These are phyloP conservation scores for Electrona antarctica DNA, from an alignment of 2,113 vertebrate genomes.

Conservation along the genomic window DNA sequence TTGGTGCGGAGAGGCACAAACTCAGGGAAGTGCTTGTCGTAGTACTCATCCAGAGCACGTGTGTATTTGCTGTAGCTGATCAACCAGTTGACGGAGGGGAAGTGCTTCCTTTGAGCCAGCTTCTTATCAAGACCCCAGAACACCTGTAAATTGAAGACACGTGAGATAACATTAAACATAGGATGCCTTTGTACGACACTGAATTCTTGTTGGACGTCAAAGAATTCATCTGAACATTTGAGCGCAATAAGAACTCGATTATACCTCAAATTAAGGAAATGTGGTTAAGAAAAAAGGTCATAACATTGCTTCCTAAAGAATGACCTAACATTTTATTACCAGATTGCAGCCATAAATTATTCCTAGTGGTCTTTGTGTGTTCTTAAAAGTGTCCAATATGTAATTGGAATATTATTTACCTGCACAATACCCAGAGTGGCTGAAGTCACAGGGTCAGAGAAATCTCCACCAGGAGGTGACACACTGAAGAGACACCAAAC, in stretches of 20 bases:
- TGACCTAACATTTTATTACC: too few species aligned
- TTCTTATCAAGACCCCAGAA: constrained; percentile 99
- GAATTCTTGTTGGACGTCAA: too few species aligned
- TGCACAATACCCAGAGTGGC: constrained; percentile 97
- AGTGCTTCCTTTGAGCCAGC: constrained; percentile 96
- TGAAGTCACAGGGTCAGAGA: constrained; percentile 97
- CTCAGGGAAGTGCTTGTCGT: constrained; percentile 96
- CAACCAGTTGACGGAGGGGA: constrained; percentile 97
- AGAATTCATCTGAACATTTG: too few species aligned
- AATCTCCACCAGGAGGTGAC: constrained; percentile 97
- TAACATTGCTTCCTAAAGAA: too few species aligned
- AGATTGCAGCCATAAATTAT: too few species aligned
- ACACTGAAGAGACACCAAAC: constrained; percentile 79
- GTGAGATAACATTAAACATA: too few species aligned
- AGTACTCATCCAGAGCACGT: constrained; percentile 92
- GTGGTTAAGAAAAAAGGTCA: too few species aligned
- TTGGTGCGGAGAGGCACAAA: constrained; percentile 96
- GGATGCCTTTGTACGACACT: too few species aligned
- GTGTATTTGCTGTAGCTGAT: constrained; percentile 99
- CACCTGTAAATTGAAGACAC: constrained; percentile 76
- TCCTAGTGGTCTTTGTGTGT: too few species aligned
- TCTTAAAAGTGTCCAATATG: neutral
- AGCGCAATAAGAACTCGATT: too few species aligned
- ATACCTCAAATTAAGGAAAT: too few species aligned
- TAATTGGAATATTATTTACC: constrained; percentile 49